A percentile compares a stretch with the other conserved stretches of the same genome.
Evolutionary conservation across 2,888 invertebrate genomes (phyloP).

Genomic region (Hypsopygia costalis): DNA sequence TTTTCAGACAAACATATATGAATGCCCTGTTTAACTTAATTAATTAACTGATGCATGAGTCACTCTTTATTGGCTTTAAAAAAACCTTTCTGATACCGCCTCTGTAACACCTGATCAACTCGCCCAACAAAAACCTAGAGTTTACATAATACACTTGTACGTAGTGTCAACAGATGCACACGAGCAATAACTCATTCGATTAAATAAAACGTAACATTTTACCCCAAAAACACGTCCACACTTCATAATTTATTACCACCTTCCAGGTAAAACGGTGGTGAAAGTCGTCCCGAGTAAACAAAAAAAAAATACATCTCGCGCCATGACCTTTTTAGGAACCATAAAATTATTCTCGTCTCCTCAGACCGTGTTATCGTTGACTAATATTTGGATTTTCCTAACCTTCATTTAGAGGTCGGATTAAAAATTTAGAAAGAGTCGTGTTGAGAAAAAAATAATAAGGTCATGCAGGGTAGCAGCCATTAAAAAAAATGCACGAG

Average conservation of each 20-base stretch:
- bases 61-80: no score
- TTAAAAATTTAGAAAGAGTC: no score
- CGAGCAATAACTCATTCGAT: conserved; percentile 9
- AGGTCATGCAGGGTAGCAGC: no score
- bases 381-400: conserved; percentile 62
- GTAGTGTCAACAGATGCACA: conserved; percentile 4
- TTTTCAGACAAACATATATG: no score
- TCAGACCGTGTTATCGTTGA: conserved; percentile 57
- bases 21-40: no score
- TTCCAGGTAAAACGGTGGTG: conserved; percentile 47
- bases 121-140: no score
- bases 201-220: conserved; percentile 34
- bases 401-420: conserved; percentile 38
- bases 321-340: conserved; percentile 30
- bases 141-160: background rate
- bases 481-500: no score
- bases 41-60: no score
- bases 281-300: conserved; percentile 57
- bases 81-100: no score
- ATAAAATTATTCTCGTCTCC: conserved; percentile 56
- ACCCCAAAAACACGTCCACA: conserved; percentile 44
- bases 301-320: conserved; percentile 36
- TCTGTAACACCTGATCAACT: background rate
- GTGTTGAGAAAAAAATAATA: no score
- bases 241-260: conserved; percentile 56